phyloP scores from a whole-genome alignment of 2,797 vertebrate species.

The Peromyscus nudipes region DNA sequence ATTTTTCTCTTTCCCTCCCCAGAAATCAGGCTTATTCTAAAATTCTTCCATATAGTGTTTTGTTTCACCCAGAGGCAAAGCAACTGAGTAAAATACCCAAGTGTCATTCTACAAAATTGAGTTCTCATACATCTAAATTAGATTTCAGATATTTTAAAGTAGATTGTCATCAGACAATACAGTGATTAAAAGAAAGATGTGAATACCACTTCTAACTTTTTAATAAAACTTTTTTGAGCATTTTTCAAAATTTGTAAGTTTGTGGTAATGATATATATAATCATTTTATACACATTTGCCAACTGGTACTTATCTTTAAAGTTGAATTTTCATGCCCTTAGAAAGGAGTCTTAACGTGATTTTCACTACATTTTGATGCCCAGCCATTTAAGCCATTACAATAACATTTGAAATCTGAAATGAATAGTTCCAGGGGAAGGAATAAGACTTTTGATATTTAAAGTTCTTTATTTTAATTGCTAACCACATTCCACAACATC shows the following conservation, averaged over 20 bases:
- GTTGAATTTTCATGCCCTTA: conserved; percentile 53
- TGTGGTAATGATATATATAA: conserved; percentile 63
- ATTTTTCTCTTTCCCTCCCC: not conserved
- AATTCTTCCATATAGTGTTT: conserved; percentile 60
- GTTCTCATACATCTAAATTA: conserved; percentile 60
- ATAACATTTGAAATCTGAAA: conserved; percentile 46
- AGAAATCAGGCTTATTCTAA: conserved; percentile 56
- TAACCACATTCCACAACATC: conserved; percentile 45
- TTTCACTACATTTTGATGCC: conserved; percentile 59
- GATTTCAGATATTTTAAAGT: conserved; percentile 63
- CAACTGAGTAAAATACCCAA: conserved; percentile 68
- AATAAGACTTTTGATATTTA: conserved; percentile 61
- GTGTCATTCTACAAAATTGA: conserved; percentile 54
- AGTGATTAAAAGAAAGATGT: conserved; percentile 74
- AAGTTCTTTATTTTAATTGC: conserved; percentile 60
- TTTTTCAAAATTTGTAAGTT: conserved; percentile 72
- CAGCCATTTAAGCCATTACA: conserved; percentile 54
- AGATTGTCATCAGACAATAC: conserved; percentile 73
- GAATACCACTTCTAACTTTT: conserved; percentile 68
- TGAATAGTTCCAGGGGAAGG: conserved; percentile 32
- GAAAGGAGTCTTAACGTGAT: conserved; percentile 52
- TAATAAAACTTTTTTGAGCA: conserved; percentile 72
- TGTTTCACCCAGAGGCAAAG: conserved; percentile 53
- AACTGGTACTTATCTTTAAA: conserved; percentile 75
- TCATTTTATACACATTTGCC: conserved; percentile 76